Evolutionary conservation across 2,888 invertebrate genomes (phyloP).

Genomic region (Hyposoter dolosus): DNA sequence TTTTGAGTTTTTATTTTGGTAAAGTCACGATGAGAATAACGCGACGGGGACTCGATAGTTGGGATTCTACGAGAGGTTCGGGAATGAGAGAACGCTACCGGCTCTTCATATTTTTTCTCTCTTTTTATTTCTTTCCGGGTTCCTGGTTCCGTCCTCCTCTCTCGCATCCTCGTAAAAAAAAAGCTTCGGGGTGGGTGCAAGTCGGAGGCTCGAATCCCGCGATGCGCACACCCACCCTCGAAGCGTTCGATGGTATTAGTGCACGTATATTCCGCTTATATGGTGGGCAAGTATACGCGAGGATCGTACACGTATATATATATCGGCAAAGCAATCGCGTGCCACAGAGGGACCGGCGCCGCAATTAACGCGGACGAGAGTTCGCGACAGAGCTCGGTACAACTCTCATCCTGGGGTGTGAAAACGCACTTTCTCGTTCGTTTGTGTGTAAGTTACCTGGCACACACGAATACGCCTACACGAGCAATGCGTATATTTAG

Average conservation of each 20-base stretch:
- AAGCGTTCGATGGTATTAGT: slow-evolving; percentile 1
- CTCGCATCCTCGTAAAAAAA: slow-evolving; percentile 27
- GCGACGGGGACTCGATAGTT: slow-evolving; percentile 37
- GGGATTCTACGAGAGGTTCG: slow-evolving; percentile 2
- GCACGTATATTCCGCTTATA: not conserved
- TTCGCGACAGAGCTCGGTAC: slow-evolving; percentile 34
- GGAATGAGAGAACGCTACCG: not conserved
- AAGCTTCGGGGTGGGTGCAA: not conserved
- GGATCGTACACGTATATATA: not conserved
- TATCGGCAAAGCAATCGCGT: slow-evolving; percentile 47
- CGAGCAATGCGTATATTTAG: not conserved
- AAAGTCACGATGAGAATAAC: slow-evolving; percentile 13
- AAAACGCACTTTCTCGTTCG: slow-evolving; percentile 65
- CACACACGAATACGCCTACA: not conserved
- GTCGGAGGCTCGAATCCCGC: slow-evolving; percentile 12
- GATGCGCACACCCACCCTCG: not conserved
- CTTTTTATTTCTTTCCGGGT: not conserved
- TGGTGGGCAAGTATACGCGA: not conserved
- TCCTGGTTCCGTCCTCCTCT: not conserved
- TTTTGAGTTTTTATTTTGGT: slow-evolving; percentile 21
- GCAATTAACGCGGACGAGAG: slow-evolving; percentile 68
- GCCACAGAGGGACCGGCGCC: slow-evolving; percentile 60
- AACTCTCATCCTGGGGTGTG: slow-evolving; percentile 46
- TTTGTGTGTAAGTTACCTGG: slow-evolving; percentile 3
- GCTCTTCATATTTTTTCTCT: not conserved